Base-by-base conservation (phyloP, 2,888 invertebrate species). In the Dastarcus helophoroides region DNA sequence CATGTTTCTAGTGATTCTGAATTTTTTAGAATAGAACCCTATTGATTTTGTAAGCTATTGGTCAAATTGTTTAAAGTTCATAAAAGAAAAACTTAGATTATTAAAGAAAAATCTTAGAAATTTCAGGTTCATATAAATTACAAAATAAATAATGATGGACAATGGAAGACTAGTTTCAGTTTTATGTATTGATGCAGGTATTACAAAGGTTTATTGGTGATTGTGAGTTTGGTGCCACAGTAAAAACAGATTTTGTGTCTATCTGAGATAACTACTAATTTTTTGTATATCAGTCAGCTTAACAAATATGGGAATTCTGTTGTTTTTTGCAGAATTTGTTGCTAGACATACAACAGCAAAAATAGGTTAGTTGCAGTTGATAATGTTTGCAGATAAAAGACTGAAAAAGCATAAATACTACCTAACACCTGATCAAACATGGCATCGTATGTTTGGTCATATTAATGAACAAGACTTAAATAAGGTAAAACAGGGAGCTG, bases 201-300 rank as follows among this genome's bases (percentile, higher is more conserved):
- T 23, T 8, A 14, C 28, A 11, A 2, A 23, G 23, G 8, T 4
- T 3, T 14, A 12, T 11, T 11, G 15, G 21, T 5, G 10, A 35
- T 7, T 7, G n/a, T 7, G 3, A 5, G n/a, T 7, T n/a, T 21
- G 32, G 29, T 8, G 19, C 33, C 5, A 29, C 2, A 9, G 22
- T 34, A 6, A 16, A n/a, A 29, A 6, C 6, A 34, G 12, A 23
- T 35, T 6, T 23, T 36, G 6, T 37, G 21, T 22, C 27, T 35
- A 16, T 32, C 32, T 3, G 17, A 27, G 15, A 12, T 35, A 8
- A 28, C 35, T 8, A 35, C 35, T 14, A 35, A 47, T 33, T 13
- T 15, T 36, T 4, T 34, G 16, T 33, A 29, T 11, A 33, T 36
- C 4, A 34, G 33, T 13, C 14, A 28, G 28, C 9, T 36, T 8